These are phyloP conservation scores for Enteromius fasciolatus DNA, from an alignment of 2,797 vertebrate species.

Conservation along the genomic window DNA sequence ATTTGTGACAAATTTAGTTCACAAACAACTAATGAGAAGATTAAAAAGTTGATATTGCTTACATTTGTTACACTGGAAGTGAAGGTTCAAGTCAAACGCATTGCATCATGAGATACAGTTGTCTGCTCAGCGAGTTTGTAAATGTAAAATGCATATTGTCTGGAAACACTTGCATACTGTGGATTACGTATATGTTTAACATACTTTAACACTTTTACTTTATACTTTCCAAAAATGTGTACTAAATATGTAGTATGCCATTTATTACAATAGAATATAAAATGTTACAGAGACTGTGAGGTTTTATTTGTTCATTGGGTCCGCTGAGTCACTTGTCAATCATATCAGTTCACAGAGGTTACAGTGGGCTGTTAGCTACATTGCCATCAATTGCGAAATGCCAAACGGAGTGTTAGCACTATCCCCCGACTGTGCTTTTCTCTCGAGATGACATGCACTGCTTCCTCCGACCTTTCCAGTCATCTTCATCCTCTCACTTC, in stretches of 20 bases:
- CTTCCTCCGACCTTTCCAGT: slow-evolving; percentile 65
- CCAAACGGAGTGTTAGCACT: background rate
- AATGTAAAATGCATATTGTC: background rate
- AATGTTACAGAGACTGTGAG: background rate
- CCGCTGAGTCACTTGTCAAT: slow-evolving; percentile 35
- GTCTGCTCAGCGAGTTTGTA: background rate
- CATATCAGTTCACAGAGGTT: slow-evolving; percentile 37
- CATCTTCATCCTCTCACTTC: slow-evolving; percentile 53
- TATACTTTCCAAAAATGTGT: background rate
- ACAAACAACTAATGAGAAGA: background rate
- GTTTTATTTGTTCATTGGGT: background rate
- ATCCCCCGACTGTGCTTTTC: slow-evolving; percentile 10
- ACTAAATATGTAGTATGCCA: background rate
- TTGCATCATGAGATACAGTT: background rate
- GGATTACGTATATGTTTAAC: background rate
- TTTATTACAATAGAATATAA: background rate
- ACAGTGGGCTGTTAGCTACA: slow-evolving; percentile 16
- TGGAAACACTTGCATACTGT: background rate
- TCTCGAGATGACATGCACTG: slow-evolving; percentile 42
- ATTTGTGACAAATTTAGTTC: background rate
- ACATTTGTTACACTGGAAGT: background rate
- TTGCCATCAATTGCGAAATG: background rate
- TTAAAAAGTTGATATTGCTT: background rate
- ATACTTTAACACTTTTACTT: background rate
- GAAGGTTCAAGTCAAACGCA: background rate